These are phyloP conservation scores for Parauchenoglanis punctatus DNA, from an alignment of 2,797 vertebrate genomes.

Conservation along the genomic window DNA sequence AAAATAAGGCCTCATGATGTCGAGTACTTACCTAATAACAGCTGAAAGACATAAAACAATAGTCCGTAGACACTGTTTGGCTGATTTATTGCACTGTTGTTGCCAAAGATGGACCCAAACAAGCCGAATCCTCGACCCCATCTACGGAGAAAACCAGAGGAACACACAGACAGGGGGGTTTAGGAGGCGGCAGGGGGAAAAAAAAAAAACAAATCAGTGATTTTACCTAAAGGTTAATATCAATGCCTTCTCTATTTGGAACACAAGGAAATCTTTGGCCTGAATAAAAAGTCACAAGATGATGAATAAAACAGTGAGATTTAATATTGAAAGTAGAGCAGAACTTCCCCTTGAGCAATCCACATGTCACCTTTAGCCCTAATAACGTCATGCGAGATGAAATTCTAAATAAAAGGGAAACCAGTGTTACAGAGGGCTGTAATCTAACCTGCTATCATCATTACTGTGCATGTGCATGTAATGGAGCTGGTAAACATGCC, in stretches of 20 bases:
- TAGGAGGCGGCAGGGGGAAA: neutral
- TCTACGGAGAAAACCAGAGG: slow-evolving; percentile 69
- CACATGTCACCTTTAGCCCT: slow-evolving; percentile 17
- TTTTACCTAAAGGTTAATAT: slow-evolving; percentile 17
- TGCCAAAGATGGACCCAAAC: slow-evolving; percentile 96
- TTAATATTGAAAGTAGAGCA: slow-evolving; percentile 19
- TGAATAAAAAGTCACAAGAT: slow-evolving; percentile 32
- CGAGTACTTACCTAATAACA: slow-evolving; percentile 92
- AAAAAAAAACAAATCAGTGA: neutral
- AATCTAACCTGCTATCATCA: neutral
- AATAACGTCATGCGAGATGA: neutral
- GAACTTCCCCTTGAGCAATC: slow-evolving; percentile 2
- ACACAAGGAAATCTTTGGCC: slow-evolving; percentile 18
- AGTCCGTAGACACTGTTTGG: slow-evolving; percentile 99
- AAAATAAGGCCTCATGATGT: neutral
- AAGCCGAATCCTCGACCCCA: slow-evolving; percentile 99
- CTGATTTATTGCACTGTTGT: slow-evolving; percentile 97
- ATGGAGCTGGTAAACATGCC: neutral
- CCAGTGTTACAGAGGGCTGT: neutral
- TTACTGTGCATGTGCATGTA: neutral
- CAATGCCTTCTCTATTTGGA: slow-evolving; percentile 3
- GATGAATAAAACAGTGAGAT: slow-evolving; percentile 24
- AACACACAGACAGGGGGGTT: neutral
- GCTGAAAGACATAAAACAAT: slow-evolving; percentile 97
- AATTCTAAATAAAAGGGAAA: neutral